A percentile compares a stretch with the other conserved stretches of the same genome.
Conservation (phyloP, 2,797 vertebrate genomes). For the Cyprinodon diabolis region DNA sequence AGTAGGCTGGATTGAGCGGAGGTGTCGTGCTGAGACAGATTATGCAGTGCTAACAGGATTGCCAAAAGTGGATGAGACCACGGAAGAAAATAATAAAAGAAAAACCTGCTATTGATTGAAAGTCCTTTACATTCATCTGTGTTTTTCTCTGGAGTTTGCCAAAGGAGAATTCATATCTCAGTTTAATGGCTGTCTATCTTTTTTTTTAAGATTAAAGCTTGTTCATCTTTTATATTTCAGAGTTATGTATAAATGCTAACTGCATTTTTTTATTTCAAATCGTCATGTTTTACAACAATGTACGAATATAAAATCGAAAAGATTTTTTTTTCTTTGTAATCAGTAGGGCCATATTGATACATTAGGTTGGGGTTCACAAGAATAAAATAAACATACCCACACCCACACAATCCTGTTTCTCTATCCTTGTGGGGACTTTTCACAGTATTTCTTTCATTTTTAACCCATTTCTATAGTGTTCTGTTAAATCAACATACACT, state of each 20-base stretch:
- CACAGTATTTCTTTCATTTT: too few species aligned
- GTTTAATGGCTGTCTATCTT: constrained; percentile 2
- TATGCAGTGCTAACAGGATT: constrained; percentile 74
- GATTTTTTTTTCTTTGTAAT: too few species aligned
- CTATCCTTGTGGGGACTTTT: too few species aligned
- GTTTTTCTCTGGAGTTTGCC: constrained; percentile 32
- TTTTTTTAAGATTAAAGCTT: constrained; percentile 12
- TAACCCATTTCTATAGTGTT: too few species aligned
- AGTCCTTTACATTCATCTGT: constrained; percentile 23
- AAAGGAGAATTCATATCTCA: constrained; percentile 16
- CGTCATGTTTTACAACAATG: neutral
- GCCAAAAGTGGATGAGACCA: constrained; percentile 60
- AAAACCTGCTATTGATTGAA: constrained; percentile 51
- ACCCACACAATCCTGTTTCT: too few species aligned
- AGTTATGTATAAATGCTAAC: too few species aligned
- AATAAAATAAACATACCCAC: neutral
- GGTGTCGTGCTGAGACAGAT: constrained; percentile 74
- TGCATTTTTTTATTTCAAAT: neutral
- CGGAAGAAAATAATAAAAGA: constrained; percentile 60
- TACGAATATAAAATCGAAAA: neutral
- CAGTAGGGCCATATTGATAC: neutral
- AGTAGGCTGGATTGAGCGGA: constrained; percentile 58
- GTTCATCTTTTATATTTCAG: neutral
- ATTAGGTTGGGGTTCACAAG: neutral
- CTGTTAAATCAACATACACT: too few species aligned